Conservation (phyloP, 2,888 invertebrate species). For the Hesperia comma region DNA sequence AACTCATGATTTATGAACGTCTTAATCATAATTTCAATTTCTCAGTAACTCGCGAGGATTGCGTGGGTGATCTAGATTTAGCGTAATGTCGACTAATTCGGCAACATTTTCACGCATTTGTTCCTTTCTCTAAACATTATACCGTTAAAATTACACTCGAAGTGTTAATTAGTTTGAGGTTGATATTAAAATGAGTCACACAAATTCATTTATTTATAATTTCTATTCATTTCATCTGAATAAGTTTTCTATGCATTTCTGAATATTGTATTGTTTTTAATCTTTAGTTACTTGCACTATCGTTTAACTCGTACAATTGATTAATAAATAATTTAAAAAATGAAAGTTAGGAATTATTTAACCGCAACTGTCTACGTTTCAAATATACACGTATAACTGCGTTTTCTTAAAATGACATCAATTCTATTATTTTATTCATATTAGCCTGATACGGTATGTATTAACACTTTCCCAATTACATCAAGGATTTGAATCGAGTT, state of each 20-base stretch:
- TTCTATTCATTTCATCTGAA: no score
- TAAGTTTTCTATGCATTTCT: neutral
- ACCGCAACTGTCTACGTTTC: no score
- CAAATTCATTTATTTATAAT: neutral
- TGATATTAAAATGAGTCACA: neutral
- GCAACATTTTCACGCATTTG: conserved; percentile 1
- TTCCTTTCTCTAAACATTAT: neutral
- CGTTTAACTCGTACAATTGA: no score
- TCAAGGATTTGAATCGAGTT: conserved; percentile 23
- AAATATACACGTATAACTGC: no score
- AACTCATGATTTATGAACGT: neutral
- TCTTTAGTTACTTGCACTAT: no score
- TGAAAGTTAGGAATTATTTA: no score
- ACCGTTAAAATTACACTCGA: neutral
- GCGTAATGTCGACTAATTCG: conserved; percentile 10
- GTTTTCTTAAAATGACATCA: neutral
- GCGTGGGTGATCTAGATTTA: conserved; percentile 12
- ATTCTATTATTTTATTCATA: neutral
- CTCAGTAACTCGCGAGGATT: neutral
- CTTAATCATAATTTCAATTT: conserved; percentile 15
- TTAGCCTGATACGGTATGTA: neutral
- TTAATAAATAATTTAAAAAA: no score
- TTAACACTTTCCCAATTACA: conserved; percentile 8
- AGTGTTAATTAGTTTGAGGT: neutral
- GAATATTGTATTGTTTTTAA: no score